phyloP scores from a whole-genome alignment of 92 coral and sea anemone genomes.

The Zoanthus solanderi region DNA sequence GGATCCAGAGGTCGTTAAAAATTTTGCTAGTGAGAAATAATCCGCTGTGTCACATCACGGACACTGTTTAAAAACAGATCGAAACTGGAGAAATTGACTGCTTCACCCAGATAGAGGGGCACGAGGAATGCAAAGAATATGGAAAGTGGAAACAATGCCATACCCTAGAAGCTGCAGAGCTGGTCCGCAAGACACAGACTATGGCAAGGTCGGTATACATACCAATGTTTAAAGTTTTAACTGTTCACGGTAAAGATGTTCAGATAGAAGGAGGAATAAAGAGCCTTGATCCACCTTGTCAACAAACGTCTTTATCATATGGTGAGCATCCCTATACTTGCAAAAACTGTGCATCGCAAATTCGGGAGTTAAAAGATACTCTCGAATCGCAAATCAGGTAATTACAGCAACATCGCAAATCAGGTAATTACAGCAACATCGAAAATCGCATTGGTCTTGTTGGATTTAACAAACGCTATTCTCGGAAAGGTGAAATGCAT shows the following conservation, averaged over 20 bases:
- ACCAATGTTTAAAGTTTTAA: neutral
- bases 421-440: neutral
- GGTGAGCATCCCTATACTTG: conserved; percentile 15
- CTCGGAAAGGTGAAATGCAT: conserved; percentile 31
- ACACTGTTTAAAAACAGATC: no score
- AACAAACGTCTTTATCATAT: neutral
- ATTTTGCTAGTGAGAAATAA: no score
- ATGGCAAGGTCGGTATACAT: conserved; percentile 1
- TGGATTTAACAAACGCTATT: conserved; percentile 42
- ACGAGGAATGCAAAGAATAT: no score
- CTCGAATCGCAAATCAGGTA: neutral
- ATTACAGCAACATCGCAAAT: neutral
- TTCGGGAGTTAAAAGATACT: conserved; percentile 3
- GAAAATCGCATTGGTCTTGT: conserved; percentile 30
- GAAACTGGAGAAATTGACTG: no score
- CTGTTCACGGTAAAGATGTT: neutral
- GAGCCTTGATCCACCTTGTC: conserved; percentile 26
- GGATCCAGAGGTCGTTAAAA: no score
- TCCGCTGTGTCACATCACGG: no score
- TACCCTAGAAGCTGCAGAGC: neutral
- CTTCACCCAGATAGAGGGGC: no score
- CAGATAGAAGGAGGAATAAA: conserved; percentile 9
- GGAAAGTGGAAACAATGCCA: no score
- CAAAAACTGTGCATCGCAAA: conserved; percentile 2
- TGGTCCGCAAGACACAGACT: neutral